Conservation (phyloP, 92 coral and sea anemone species). For the Parazoanthus darwini region DNA sequence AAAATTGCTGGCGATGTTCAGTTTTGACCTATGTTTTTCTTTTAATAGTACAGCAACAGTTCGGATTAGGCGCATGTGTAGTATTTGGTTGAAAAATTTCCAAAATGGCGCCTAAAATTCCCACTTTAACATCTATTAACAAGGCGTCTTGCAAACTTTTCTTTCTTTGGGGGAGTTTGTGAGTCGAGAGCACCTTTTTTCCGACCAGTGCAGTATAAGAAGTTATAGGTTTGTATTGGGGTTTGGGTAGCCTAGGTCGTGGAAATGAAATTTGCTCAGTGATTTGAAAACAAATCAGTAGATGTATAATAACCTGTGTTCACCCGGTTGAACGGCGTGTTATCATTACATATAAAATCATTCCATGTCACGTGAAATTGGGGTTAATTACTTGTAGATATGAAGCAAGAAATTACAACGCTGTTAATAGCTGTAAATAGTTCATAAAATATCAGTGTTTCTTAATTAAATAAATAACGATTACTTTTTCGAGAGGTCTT, state of each 20-base stretch:
- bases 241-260: conserved; percentile 8
- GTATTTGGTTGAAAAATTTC: neutral
- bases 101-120: conserved; percentile 2
- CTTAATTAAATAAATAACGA: neutral
- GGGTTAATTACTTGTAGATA: neutral
- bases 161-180: conserved; percentile 8
- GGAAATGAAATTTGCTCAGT: neutral
- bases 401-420: neutral
- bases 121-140: conserved; percentile 6
- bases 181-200: conserved; percentile 8
- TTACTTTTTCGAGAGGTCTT: neutral
- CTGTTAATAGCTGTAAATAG: neutral
- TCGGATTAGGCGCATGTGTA: no score
- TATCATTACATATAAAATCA: neutral
- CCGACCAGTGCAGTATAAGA: conserved; percentile 1
- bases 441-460: neutral
- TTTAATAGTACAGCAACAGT: no score
- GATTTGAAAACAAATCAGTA: neutral
- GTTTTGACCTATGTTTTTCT: neutral
- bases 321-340: conserved; percentile 1
- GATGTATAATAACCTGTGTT: neutral
- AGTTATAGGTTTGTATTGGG: neutral
- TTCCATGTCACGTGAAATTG: neutral
- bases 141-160: conserved; percentile 4
- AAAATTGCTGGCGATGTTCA: conserved; percentile 7